These are phyloP conservation scores for Meleagris gallopavo DNA, from an alignment of 2,113 vertebrate species.

Conservation along the genomic window DNA sequence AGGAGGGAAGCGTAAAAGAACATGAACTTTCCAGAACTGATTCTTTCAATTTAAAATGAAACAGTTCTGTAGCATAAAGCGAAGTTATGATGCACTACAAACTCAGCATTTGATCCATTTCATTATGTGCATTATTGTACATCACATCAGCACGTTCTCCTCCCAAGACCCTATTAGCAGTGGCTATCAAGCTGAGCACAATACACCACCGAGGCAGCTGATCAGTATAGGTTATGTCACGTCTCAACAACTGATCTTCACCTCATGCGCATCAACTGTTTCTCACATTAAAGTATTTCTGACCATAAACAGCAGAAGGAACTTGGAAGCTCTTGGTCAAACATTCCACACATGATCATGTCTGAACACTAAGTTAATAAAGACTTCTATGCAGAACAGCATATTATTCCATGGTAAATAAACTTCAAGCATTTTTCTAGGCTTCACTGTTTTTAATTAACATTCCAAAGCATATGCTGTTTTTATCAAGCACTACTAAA, in stretches of 20 bases:
- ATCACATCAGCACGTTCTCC: background rate
- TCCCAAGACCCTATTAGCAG: background rate
- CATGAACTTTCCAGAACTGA: background rate
- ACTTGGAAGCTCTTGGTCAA: background rate
- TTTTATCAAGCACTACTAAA: background rate
- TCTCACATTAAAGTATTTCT: background rate
- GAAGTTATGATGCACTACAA: background rate
- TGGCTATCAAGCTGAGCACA: background rate
- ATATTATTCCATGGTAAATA: background rate
- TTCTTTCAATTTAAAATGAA: background rate
- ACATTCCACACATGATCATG: background rate
- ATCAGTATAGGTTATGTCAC: background rate
- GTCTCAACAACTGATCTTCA: background rate
- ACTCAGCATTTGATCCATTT: background rate
- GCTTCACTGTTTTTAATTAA: background rate
- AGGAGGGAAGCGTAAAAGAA: background rate
- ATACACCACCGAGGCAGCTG: background rate
- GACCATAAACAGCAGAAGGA: background rate
- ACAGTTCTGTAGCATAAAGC: background rate
- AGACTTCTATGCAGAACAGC: background rate
- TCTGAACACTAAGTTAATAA: background rate
- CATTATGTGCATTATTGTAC: background rate
- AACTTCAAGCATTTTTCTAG: background rate
- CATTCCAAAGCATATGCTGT: background rate
- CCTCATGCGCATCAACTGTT: fast-evolving